phyloP scores from a whole-genome alignment of 2,888 invertebrate species.

The Therioaphis trifolii region DNA sequence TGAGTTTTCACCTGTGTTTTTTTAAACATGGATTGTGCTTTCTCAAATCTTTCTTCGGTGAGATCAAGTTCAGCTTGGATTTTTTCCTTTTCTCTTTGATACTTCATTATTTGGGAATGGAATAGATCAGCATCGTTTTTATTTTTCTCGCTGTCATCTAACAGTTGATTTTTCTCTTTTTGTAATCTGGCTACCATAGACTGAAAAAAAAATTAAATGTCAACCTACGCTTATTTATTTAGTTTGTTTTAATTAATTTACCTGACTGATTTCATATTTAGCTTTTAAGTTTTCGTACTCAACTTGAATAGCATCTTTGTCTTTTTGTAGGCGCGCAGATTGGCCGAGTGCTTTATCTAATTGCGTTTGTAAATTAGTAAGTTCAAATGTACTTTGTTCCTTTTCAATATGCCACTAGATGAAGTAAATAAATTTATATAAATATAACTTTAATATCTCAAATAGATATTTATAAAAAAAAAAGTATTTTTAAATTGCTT shows the following conservation, averaged over 20 bases:
- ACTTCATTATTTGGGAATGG: constrained; percentile 83
- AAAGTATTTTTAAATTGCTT: no score
- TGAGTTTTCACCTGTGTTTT: constrained; percentile 79
- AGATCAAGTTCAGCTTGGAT: constrained; percentile 87
- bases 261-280: constrained; percentile 90
- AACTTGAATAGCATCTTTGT: constrained; percentile 84
- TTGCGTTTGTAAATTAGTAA: constrained; percentile 89
- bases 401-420: constrained; percentile 85
- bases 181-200: constrained; percentile 81
- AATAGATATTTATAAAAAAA: constrained; percentile 10
- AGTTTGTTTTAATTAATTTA: constrained; percentile 68
- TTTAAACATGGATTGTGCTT: constrained; percentile 84
- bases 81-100: constrained; percentile 86
- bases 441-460: no score
- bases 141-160: constrained; percentile 83
- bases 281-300: constrained; percentile 88
- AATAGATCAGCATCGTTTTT: constrained; percentile 86
- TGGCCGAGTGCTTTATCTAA: constrained; percentile 90
- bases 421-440: neutral
- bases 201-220: constrained; percentile 69
- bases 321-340: constrained; percentile 87
- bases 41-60: constrained; percentile 88
- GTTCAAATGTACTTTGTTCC: constrained; percentile 90
- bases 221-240: neutral
- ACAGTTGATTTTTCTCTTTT: constrained; percentile 87